Evolutionary conservation across 2,113 vertebrate genomes (phyloP).

Genomic region (Cinclus cinclus): DNA sequence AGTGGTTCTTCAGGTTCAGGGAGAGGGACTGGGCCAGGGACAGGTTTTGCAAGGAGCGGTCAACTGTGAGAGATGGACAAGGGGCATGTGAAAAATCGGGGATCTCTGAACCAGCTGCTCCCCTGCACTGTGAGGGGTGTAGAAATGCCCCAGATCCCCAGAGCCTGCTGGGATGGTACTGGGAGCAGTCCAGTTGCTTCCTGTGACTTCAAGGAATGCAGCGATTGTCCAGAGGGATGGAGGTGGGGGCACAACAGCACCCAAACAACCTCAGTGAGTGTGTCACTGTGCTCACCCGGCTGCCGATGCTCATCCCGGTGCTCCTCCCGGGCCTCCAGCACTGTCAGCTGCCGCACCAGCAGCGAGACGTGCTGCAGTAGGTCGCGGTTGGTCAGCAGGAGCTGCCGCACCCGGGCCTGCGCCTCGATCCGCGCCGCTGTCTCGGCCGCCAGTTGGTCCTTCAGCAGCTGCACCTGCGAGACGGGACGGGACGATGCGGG

Average conservation of each 20-base stretch:
- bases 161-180: no score
- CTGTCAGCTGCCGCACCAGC: constrained; percentile 84
- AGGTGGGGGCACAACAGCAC: neutral
- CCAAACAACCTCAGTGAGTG: no score
- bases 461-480: constrained; percentile 79
- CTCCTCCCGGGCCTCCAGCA: constrained; percentile 72
- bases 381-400: constrained; percentile 85
- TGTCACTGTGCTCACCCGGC: neutral
- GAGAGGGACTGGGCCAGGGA: constrained; percentile 73
- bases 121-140: rapidly evolving
- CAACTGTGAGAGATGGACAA: constrained; percentile 54
- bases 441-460: constrained; percentile 83
- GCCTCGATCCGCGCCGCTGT: constrained; percentile 80
- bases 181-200: neutral
- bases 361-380: constrained; percentile 83
- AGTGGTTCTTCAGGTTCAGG: constrained; percentile 84
- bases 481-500: neutral
- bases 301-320: constrained; percentile 2
- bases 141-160: neutral
- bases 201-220: neutral
- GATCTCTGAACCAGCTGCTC: neutral
- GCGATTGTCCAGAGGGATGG: neutral
- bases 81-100: rapidly evolving
- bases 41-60: constrained; percentile 68
- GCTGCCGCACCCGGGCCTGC: constrained; percentile 82